Evolutionary conservation across 2,888 invertebrate species (phyloP), one percentile per base, ranked within the genome.

Genomic region (Orchesella flavescens): DNA sequence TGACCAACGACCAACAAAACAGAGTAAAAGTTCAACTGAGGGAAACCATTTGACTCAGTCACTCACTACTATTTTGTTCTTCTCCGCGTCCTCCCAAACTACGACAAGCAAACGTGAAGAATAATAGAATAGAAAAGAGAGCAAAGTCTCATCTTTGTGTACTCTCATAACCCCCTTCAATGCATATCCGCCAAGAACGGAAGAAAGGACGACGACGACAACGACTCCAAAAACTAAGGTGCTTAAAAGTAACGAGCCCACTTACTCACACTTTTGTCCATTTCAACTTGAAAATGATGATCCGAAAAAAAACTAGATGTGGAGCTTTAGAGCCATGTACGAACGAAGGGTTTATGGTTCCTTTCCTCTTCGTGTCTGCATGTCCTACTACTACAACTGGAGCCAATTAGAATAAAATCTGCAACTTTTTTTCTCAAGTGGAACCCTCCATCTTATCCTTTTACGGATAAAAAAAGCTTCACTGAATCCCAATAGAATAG

Each of bases 231-330:
- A 79, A 79, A 80, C 57, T 80, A 80, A 80, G 68, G 80, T 71
- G 63, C 80, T 80, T 80, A 80, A 80, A 74, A 74, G 57, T 80
- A 80, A 80, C 80, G 80, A 80, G 74, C 73, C 72, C 80, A 74
- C 74, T 80, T 74, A 74, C 68, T 80, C 80, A 80, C 80, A 80
- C 80, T 80, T 80, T 79, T 68, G 15, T 59, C 66, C 80, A 74
- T 80, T 80, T 57, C 74, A 68, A 68, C 59, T 66, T 73, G 68
- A 74, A 68, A 68, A 73, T 80, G 73, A 74, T 73, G 66, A 68
- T 63, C 61, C 5, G 21, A 17, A 53, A 21, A 49, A 21, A 49
- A 43, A 66, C 1, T 66, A 49, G 17, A 65, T 34, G 17, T n/a
- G 43, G 24, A 61, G 24, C 21, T 10, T 24, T 61, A 23, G 61